Evolutionary conservation across 2,888 invertebrate genomes (phyloP).

Genomic region (Ryuthela nishihirai): DNA sequence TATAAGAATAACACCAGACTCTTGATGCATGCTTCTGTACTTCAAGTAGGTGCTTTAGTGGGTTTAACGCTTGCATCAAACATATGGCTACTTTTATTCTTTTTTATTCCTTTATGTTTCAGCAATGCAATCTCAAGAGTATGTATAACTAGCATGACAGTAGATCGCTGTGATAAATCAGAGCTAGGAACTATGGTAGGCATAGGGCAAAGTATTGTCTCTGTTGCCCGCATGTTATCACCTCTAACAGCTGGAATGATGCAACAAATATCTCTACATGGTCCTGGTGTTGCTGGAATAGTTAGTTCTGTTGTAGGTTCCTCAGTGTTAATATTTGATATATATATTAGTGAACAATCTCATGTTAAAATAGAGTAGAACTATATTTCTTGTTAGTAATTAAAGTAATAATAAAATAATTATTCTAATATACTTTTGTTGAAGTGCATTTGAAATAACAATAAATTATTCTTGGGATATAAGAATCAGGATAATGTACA

Average conservation of each 20-base stretch:
- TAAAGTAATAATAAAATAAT: too few species aligned
- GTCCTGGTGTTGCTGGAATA: background rate
- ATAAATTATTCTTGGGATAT: too few species aligned
- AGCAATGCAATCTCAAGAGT: conserved; percentile 48
- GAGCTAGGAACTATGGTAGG: conserved; percentile 49
- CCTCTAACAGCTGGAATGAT: conserved; percentile 49
- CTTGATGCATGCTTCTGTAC: conserved; percentile 44
- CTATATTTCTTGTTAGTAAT: too few species aligned
- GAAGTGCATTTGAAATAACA: too few species aligned
- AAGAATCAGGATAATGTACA: too few species aligned
- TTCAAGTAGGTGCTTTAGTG: conserved; percentile 43
- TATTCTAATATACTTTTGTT: too few species aligned
- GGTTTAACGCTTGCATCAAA: conserved; percentile 43
- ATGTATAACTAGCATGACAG: conserved; percentile 45
- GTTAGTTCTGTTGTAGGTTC: background rate
- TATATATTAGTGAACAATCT: too few species aligned
- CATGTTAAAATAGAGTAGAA: too few species aligned
- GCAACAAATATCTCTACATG: conserved; percentile 42
- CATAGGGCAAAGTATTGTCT: conserved; percentile 49
- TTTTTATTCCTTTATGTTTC: conserved; percentile 47
- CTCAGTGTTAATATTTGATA: too few species aligned
- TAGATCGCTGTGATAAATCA: conserved; percentile 42
- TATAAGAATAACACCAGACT: conserved; percentile 45
- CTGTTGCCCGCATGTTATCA: conserved; percentile 49
- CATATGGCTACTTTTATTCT: conserved; percentile 43